A percentile compares a stretch with the other conserved stretches of the same genome.
Evolutionary conservation across 2,113 vertebrate genomes (phyloP).

Genomic region (Brachionichthys hirsutus): DNA sequence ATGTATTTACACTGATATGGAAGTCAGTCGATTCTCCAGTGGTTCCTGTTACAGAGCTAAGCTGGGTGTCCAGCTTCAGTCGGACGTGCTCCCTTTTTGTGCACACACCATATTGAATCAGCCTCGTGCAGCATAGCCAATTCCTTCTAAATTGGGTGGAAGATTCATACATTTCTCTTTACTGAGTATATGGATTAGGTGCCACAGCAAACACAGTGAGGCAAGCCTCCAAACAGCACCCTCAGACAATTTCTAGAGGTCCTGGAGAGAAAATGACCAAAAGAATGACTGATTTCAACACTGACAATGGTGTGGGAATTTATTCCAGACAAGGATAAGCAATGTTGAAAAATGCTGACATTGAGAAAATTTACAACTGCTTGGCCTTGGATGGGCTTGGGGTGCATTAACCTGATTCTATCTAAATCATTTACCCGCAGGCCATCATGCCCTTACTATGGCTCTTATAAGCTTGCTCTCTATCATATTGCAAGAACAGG

Average conservation of each 20-base stretch:
- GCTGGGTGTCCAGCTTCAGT: constrained; percentile 17
- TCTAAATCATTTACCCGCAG: constrained; percentile 72
- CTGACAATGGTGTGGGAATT: constrained; percentile 63
- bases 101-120: constrained; percentile 53
- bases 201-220: constrained; percentile 32
- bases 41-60: constrained; percentile 5
- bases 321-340: constrained; percentile 56
- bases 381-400: constrained; percentile 64
- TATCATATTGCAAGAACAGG: constrained; percentile 47
- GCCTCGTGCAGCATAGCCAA: constrained; percentile 39
- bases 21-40: constrained; percentile 1
- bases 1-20: constrained; percentile 3
- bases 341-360: constrained; percentile 70
- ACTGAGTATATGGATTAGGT: constrained; percentile 24
- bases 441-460: constrained; percentile 55
- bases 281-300: constrained; percentile 57
- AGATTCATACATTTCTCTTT: constrained; percentile 44
- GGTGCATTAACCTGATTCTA: constrained; percentile 59
- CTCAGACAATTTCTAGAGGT: constrained; percentile 25
- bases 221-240: constrained; percentile 31
- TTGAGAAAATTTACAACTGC: constrained; percentile 65
- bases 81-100: constrained; percentile 34
- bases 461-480: constrained; percentile 54
- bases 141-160: constrained; percentile 44
- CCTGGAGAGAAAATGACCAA: constrained; percentile 8